Conservation (phyloP, 2,797 vertebrate genomes). For the Pyrocephalus nanus region DNA sequence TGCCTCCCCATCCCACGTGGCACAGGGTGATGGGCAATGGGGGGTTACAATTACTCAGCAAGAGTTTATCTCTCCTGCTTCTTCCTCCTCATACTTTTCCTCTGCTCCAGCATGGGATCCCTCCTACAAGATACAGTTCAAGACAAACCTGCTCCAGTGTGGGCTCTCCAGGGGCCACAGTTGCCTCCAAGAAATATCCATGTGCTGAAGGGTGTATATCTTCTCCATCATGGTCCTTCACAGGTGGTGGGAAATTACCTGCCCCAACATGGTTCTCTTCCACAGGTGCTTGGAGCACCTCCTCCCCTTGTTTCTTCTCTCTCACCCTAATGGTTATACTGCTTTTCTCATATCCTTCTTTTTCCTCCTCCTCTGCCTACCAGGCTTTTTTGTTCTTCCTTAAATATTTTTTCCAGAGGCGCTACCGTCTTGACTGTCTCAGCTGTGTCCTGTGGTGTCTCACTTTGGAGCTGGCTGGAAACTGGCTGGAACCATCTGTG, state of each 20-base stretch:
- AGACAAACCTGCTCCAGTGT: neutral
- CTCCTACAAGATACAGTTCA: neutral
- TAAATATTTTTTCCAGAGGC: neutral
- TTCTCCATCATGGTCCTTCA: neutral
- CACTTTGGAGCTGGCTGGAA: neutral
- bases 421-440: neutral
- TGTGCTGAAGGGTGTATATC: neutral
- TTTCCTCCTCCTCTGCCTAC: fast-evolving
- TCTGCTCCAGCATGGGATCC: neutral
- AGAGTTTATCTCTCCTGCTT: neutral
- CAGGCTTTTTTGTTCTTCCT: neutral
- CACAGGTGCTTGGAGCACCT: fast-evolving
- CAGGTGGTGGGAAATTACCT: neutral
- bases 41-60: neutral
- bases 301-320: neutral
- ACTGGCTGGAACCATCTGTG: neutral
- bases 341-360: neutral
- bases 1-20: fast-evolving
- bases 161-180: neutral
- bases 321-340: neutral
- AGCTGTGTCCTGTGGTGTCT: neutral
- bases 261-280: neutral
- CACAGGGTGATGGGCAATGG: fast-evolving
- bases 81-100: neutral
- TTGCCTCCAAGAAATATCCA: neutral